Evolutionary conservation across 2,797 vertebrate genomes (phyloP).

Genomic region (Pygocentrus nattereri): DNA sequence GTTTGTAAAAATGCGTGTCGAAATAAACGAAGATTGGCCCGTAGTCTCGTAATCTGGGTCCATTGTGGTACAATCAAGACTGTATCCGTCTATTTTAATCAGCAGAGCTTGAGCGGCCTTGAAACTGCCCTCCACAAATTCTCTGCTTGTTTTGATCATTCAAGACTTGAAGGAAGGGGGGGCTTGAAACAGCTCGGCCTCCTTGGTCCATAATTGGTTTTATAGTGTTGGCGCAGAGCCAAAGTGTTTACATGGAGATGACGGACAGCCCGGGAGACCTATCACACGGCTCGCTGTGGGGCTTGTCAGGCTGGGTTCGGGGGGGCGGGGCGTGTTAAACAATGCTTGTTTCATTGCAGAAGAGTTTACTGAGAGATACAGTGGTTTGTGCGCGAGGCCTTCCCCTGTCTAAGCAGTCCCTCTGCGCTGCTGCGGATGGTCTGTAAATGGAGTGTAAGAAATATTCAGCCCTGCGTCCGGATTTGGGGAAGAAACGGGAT

Average conservation of each 20-base stretch:
- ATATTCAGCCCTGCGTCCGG: conserved; percentile 77
- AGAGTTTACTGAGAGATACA: conserved; percentile 79
- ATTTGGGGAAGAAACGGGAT: conserved; percentile 79
- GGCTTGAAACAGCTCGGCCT: conserved; percentile 88
- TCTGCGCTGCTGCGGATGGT: conserved; percentile 84
- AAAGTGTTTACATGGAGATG: conserved; percentile 82
- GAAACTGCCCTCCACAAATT: conserved; percentile 81
- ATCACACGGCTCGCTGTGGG: conserved; percentile 62
- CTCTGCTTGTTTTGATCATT: conserved; percentile 85
- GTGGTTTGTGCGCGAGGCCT: conserved; percentile 77
- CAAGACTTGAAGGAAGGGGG: conserved; percentile 81
- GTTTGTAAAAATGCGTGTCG: neutral
- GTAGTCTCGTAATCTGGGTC: conserved; percentile 51
- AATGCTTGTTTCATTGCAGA: conserved; percentile 93
- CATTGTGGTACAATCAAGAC: conserved; percentile 69
- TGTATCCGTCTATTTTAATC: conserved; percentile 76
- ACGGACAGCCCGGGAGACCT: conserved; percentile 76
- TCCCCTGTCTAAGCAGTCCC: conserved; percentile 70
- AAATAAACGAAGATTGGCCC: neutral
- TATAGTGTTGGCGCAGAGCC: conserved; percentile 88
- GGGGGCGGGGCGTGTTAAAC: conserved; percentile 84
- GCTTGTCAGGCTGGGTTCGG: conserved; percentile 61
- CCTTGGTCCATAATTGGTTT: conserved; percentile 90
- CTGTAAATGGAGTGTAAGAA: conserved; percentile 86
- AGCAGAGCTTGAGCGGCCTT: conserved; percentile 73